These are phyloP conservation scores for Aporrectodea caliginosa DNA, from an alignment of 1,140 invertebrate species.

Conservation along the genomic window DNA sequence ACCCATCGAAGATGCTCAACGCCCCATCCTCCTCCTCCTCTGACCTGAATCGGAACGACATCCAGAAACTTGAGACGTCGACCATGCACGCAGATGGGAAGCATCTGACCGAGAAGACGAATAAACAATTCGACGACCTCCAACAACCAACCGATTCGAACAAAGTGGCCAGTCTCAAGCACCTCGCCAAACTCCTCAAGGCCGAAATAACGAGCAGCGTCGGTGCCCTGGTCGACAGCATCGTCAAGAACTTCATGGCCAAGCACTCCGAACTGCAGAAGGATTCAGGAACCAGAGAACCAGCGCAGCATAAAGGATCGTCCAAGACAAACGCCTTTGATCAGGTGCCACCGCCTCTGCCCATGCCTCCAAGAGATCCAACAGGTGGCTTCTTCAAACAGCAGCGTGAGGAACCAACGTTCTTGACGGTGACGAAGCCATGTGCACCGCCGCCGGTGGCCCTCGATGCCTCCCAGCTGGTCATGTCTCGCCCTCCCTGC, in stretches of 20 bases:
- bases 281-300: slow-evolving; percentile 9
- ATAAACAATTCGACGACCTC: slow-evolving; percentile 59
- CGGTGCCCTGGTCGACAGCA: slow-evolving; percentile 72
- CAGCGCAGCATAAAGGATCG: slow-evolving; percentile 67
- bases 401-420: slow-evolving; percentile 24
- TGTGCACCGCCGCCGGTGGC: background rate
- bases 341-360: slow-evolving; percentile 53
- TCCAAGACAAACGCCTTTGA: slow-evolving; percentile 42
- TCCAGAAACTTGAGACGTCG: background rate
- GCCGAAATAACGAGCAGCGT: slow-evolving; percentile 75
- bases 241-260: slow-evolving; percentile 60
- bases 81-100: slow-evolving; percentile 28
- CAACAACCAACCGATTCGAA: slow-evolving; percentile 57
- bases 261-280: slow-evolving; percentile 67
- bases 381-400: slow-evolving; percentile 58
- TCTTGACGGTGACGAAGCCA: slow-evolving; percentile 15
- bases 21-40: background rate
- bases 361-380: slow-evolving; percentile 43
- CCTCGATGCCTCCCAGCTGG: background rate
- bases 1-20: background rate
- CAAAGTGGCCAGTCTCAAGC: slow-evolving; percentile 67
- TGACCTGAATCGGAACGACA: background rate
- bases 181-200: slow-evolving; percentile 81
- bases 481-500: slow-evolving; percentile 3
- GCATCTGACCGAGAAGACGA: slow-evolving; percentile 37